These are phyloP conservation scores for Isoperla grammatica DNA, from an alignment of 2,888 invertebrate species.

Conservation along the genomic window DNA sequence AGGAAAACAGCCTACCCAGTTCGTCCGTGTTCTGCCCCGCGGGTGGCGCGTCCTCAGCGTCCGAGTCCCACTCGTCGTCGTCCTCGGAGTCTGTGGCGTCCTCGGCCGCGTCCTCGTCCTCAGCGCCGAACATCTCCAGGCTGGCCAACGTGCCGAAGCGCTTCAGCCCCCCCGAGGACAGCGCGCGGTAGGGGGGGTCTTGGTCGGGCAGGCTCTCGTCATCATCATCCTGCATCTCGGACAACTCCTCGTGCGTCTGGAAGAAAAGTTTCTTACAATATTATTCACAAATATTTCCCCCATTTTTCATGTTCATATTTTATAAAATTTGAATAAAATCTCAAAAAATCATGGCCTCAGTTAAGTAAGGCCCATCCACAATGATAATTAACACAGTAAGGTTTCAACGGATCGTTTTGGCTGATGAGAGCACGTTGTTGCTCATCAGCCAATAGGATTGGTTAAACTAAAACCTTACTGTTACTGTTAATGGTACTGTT, in stretches of 20 bases:
- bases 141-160: slow-evolving; percentile 46
- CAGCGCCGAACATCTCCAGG: slow-evolving; percentile 38
- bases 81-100: slow-evolving; percentile 26
- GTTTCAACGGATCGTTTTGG: too few species aligned
- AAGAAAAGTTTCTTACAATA: too few species aligned
- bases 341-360: too few species aligned
- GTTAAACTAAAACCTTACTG: too few species aligned
- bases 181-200: slow-evolving; percentile 66
- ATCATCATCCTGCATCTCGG: slow-evolving; percentile 42
- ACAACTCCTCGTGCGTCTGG: slow-evolving; percentile 33
- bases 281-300: too few species aligned
- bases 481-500: too few species aligned
- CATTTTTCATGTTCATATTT: too few species aligned
- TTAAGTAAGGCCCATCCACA: too few species aligned
- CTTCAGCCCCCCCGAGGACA: slow-evolving; percentile 44
- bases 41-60: slow-evolving; percentile 17
- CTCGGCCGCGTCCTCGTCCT: slow-evolving; percentile 38
- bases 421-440: too few species aligned
- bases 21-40: neutral
- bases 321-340: too few species aligned
- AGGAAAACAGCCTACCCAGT: neutral
- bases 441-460: too few species aligned
- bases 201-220: slow-evolving; percentile 62
- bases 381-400: too few species aligned
- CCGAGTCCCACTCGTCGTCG: slow-evolving; percentile 25